Conservation (phyloP, 1,140 invertebrate species). For the Rhopalosiphum padi region DNA sequence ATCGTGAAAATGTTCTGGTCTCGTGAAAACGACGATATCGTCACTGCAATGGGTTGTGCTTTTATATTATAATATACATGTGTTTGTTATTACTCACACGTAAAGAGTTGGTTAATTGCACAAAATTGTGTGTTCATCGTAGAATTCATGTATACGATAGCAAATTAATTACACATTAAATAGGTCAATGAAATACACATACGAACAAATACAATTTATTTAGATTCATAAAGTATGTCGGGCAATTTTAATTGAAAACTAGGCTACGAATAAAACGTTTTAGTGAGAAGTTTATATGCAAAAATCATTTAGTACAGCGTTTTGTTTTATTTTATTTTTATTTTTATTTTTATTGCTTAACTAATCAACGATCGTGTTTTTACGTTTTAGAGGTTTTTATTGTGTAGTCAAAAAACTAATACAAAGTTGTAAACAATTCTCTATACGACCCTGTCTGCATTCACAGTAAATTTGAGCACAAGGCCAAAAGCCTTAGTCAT, state of each 20-base stretch:
- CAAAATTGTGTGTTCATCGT: not conserved
- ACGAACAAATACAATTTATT: not conserved
- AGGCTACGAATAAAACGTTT: not conserved
- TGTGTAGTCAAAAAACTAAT: not conserved
- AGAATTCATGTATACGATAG: not conserved
- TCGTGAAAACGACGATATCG: not conserved
- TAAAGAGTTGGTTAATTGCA: not conserved
- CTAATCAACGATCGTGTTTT: not conserved
- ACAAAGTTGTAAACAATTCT: not conserved
- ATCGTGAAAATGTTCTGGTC: not conserved
- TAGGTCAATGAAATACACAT: constrained; percentile 12
- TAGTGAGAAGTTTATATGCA: not conserved
- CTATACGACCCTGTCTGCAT: not conserved
- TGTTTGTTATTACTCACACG: not conserved
- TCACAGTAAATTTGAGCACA: not conserved
- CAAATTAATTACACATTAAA: not conserved
- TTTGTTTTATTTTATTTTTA: not conserved
- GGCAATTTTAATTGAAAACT: not conserved
- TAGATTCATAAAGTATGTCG: not conserved
- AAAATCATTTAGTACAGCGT: not conserved
- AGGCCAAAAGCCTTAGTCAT: not conserved
- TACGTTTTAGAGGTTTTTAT: not conserved
- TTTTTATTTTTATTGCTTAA: not conserved
- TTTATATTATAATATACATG: not conserved
- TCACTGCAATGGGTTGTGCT: not conserved